These are phyloP conservation scores for Globodera rostochiensis DNA, from an alignment of 1,140 invertebrate genomes.

Conservation along the genomic window DNA sequence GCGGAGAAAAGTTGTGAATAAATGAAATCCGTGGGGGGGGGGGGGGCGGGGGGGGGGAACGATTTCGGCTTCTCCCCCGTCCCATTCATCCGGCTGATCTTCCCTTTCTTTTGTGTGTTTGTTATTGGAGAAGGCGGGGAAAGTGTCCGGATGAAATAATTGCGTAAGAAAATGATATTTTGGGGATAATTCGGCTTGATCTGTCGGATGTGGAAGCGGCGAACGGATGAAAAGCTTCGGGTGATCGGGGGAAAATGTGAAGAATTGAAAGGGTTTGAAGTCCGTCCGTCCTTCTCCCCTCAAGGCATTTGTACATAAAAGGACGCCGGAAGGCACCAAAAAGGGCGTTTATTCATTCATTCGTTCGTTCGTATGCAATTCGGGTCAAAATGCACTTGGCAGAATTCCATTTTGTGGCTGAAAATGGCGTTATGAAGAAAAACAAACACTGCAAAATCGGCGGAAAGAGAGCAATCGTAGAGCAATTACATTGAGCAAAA, in stretches of 20 bases:
- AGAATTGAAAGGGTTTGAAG: not conserved
- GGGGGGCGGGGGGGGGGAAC: not conserved
- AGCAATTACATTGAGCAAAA: too few relatives aligned
- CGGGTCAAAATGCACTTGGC: not conserved
- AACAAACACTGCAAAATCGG: too few relatives aligned
- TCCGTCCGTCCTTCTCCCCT: too few relatives aligned
- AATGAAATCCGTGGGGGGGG: not conserved
- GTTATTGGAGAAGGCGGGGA: not conserved
- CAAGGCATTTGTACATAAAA: not conserved
- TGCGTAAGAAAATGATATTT: too few relatives aligned
- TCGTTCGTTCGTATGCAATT: not conserved
- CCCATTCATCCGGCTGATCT: not conserved
- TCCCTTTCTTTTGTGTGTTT: not conserved
- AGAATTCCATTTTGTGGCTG: not conserved
- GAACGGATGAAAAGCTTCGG: not conserved
- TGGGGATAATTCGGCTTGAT: too few relatives aligned
- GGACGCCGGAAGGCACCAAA: not conserved
- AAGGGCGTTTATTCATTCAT: not conserved
- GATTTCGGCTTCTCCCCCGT: not conserved
- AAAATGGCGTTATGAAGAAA: too few relatives aligned
- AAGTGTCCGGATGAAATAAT: not conserved
- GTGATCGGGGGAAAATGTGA: not conserved
- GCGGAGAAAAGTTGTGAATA: not conserved
- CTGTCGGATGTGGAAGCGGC: too few relatives aligned
- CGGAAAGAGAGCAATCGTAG: too few relatives aligned